These are phyloP conservation scores for Thyatira batis DNA, from an alignment of 2,888 invertebrate species.

Conservation along the genomic window DNA sequence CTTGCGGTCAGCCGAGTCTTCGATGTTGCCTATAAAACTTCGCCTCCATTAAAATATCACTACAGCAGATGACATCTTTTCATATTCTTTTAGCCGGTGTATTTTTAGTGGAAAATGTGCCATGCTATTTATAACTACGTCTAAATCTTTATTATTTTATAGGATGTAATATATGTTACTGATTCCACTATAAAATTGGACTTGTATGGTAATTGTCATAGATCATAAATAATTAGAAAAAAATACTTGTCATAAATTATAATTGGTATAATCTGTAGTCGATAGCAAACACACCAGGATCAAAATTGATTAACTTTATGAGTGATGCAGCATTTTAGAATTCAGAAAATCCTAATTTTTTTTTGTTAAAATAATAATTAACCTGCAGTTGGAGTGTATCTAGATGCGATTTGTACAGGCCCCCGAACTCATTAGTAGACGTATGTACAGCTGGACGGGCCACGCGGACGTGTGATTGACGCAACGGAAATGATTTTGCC, in stretches of 20 bases:
- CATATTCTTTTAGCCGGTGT: slow-evolving; percentile 13
- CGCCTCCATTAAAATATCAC: slow-evolving; percentile 47
- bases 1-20: slow-evolving; percentile 70
- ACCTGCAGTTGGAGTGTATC: slow-evolving; percentile 28
- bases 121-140: slow-evolving; percentile 5
- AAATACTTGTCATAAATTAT: too few species aligned
- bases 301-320: background rate
- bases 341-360: too few species aligned
- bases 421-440: slow-evolving; percentile 73
- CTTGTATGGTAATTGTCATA: too few species aligned
- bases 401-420: slow-evolving; percentile 48
- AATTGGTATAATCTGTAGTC: too few species aligned
- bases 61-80: slow-evolving; percentile 32
- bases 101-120: slow-evolving; percentile 6
- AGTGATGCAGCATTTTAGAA: too few species aligned
- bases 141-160: slow-evolving; percentile 7
- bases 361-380: slow-evolving; percentile 27
- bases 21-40: slow-evolving; percentile 61
- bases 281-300: too few species aligned
- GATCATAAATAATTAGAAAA: too few species aligned
- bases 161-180: background rate
- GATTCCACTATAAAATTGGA: too few species aligned
- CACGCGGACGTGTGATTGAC: slow-evolving; percentile 72
- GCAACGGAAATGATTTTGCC: slow-evolving; percentile 76
- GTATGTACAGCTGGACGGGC: slow-evolving; percentile 53